phyloP scores from a whole-genome alignment of 2,888 invertebrate genomes.

The Escarpia spicata region DNA sequence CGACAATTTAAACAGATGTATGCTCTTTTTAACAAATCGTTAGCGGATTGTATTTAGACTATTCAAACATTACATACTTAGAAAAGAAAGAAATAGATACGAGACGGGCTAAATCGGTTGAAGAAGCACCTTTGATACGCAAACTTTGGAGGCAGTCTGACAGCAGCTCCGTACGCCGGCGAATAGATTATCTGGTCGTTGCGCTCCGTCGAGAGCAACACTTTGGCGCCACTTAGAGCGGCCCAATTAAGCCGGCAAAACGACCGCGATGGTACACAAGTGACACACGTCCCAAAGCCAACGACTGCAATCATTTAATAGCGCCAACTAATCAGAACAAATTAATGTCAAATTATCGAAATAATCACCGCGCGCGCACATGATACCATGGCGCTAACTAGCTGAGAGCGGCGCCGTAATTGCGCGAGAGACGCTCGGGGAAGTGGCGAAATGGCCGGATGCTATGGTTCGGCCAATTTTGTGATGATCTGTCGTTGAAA shows the following conservation, averaged over 20 bases:
- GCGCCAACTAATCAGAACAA: conserved; percentile 6
- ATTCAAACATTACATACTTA: no score
- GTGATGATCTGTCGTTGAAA: not conserved
- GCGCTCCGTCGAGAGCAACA: not conserved
- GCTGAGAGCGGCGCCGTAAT: not conserved
- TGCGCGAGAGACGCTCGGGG: not conserved
- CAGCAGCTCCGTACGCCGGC: not conserved
- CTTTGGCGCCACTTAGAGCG: not conserved
- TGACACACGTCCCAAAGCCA: conserved; percentile 5
- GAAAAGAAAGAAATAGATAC: no score
- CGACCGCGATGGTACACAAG: not conserved
- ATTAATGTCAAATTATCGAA: conserved; percentile 16
- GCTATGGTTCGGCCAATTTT: not conserved
- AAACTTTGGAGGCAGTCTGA: not conserved
- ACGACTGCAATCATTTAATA: conserved; percentile 16
- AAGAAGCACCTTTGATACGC: no score
- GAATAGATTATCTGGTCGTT: not conserved
- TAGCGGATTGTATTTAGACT: no score
- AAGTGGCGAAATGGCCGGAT: conserved; percentile 5
- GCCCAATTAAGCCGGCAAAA: not conserved
- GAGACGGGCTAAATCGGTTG: no score
- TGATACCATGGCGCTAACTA: conserved; percentile 6
- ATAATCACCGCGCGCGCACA: conserved; percentile 3
- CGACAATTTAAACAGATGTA: no score
- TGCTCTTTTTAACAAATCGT: no score